Evolutionary conservation across 2,113 vertebrate species (phyloP).

Genomic region (Myocastor coypus): DNA sequence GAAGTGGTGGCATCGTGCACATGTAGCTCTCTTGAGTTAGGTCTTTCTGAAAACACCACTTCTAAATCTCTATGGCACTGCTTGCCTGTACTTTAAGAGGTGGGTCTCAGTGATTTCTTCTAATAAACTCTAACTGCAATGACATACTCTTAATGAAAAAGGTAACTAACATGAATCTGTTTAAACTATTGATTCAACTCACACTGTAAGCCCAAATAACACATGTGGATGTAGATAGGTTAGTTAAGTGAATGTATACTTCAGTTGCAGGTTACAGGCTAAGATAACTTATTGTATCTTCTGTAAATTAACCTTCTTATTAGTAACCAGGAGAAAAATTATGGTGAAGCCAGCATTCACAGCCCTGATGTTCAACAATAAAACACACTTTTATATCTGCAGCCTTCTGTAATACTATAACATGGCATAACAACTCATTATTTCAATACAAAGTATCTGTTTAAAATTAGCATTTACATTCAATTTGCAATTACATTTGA

Average conservation of each 20-base stretch:
- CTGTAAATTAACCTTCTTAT: not conserved
- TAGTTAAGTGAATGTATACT: not conserved
- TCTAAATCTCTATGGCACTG: not conserved
- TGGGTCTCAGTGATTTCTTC: not conserved
- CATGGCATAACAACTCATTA: not conserved
- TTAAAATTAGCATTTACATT: slow-evolving; percentile 22
- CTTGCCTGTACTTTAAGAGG: not conserved
- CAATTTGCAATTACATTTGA: slow-evolving; percentile 52
- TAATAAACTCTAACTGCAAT: not conserved
- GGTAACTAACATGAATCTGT: not conserved
- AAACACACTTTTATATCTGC: not conserved
- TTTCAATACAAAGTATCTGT: not conserved
- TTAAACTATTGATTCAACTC: not conserved
- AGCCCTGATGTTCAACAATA: not conserved
- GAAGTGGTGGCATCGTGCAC: not conserved
- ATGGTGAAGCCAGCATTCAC: too few relatives aligned
- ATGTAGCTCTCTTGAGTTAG: not conserved
- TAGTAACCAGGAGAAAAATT: not conserved
- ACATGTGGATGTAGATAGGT: not conserved
- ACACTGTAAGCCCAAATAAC: not conserved
- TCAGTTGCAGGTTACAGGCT: not conserved
- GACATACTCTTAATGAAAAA: not conserved
- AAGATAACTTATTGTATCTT: not conserved
- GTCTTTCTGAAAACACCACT: not conserved
- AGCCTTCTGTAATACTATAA: not conserved